These are phyloP conservation scores for Brachionus asplanchnoidis DNA, from an alignment of 1,140 invertebrate genomes.

Conservation along the genomic window DNA sequence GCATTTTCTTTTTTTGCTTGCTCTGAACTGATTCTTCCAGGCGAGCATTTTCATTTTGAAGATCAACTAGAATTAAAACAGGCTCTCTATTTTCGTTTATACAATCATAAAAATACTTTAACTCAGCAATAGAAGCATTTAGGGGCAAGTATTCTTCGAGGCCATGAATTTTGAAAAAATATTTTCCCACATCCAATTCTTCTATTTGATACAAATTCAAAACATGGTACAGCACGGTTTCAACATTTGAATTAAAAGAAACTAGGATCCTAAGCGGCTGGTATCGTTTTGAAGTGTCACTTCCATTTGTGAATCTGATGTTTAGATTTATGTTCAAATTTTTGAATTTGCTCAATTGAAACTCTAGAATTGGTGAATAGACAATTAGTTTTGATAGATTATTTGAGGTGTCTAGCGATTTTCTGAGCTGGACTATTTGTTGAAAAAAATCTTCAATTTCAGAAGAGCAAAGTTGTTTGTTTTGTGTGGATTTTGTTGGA, in stretches of 20 bases:
- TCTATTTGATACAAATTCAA: not conserved
- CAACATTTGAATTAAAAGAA: slow-evolving; percentile 5
- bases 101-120: slow-evolving; percentile 32
- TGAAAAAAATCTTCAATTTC: not conserved
- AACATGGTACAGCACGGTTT: slow-evolving; percentile 9
- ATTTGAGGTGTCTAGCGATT: not conserved
- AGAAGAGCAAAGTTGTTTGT: not conserved
- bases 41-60: not conserved
- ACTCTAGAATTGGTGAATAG: not conserved
- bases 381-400: not conserved
- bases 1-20: not conserved
- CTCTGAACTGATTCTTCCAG: no score
- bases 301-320: not conserved
- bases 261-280: not conserved
- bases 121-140: not conserved
- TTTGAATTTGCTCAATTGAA: not conserved
- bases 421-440: not conserved
- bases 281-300: not conserved
- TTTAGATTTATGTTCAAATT: not conserved
- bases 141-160: slow-evolving; percentile 29
- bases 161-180: slow-evolving; percentile 36
- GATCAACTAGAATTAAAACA: not conserved
- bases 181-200: slow-evolving; percentile 13
- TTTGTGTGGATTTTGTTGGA: not conserved
- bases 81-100: slow-evolving; percentile 35